Evolutionary conservation across 2,797 vertebrate species (phyloP).

Genomic region (Ctenochaetus hawaiiensis): DNA sequence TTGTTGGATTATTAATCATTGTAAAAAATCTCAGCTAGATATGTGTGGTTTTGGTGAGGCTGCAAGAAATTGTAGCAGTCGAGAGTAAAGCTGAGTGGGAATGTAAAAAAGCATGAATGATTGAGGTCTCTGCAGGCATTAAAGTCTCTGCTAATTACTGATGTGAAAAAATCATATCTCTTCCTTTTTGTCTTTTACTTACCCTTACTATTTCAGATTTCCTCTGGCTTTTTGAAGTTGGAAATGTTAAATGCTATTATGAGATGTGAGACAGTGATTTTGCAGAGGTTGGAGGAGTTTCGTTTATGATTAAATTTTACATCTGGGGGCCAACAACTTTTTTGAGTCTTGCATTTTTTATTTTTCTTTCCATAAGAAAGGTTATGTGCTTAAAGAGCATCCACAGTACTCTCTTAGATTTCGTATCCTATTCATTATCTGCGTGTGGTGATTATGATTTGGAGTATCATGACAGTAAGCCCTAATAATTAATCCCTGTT

Average conservation of each 20-base stretch:
- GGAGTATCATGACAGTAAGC: constrained; percentile 59
- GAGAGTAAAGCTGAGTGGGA: constrained; percentile 15
- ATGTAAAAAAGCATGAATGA: constrained; percentile 37
- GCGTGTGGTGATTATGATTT: constrained; percentile 36
- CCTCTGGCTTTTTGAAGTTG: constrained; percentile 27
- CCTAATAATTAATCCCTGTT: constrained; percentile 65
- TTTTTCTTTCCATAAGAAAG: no score
- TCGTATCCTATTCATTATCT: constrained; percentile 35
- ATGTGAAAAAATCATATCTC: constrained; percentile 6
- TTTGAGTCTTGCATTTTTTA: no score
- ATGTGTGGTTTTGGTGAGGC: background rate
- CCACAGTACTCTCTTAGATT: background rate
- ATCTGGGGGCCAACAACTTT: background rate
- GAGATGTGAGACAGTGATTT: constrained; percentile 2
- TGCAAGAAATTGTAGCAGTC: background rate
- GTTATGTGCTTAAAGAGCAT: no score
- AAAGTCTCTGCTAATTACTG: constrained; percentile 35
- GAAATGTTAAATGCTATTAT: constrained; percentile 18
- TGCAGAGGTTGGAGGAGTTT: background rate
- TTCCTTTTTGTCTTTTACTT: constrained; percentile 15
- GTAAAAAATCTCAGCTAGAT: background rate
- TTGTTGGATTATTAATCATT: constrained; percentile 18
- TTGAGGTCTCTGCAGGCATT: constrained; percentile 29
- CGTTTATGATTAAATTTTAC: background rate
- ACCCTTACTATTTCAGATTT: background rate